A percentile compares a stretch with the other conserved stretches of the same genome.
Evolutionary conservation across 2,113 vertebrate genomes (phyloP).

Genomic region (Physeter macrocephalus): DNA sequence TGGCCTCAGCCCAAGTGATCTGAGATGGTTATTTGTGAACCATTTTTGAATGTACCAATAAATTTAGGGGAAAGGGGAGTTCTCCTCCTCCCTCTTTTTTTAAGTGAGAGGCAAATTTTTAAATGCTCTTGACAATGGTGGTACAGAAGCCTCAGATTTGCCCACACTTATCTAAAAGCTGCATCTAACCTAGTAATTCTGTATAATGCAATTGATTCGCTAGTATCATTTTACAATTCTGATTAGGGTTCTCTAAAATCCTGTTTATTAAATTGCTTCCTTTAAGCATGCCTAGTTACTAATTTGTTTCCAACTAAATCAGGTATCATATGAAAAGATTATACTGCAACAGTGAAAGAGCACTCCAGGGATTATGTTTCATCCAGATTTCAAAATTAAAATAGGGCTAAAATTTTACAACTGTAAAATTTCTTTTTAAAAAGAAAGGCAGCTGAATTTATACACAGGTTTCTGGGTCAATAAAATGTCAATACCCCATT

Average conservation of each 20-base stretch:
- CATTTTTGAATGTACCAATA: slow-evolving; percentile 8
- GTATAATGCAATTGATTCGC: slow-evolving; percentile 70
- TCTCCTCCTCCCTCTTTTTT: not conserved
- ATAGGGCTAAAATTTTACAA: slow-evolving; percentile 55
- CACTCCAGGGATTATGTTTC: slow-evolving; percentile 71
- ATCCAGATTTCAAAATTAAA: slow-evolving; percentile 74
- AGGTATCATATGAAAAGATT: slow-evolving; percentile 78
- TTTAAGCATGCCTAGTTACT: slow-evolving; percentile 78
- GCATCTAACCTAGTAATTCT: slow-evolving; percentile 49
- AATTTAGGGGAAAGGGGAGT: not conserved
- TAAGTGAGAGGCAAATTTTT: slow-evolving; percentile 18
- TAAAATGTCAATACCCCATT: not conserved
- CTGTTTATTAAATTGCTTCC: slow-evolving; percentile 83
- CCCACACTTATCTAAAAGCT: slow-evolving; percentile 28
- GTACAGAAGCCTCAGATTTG: slow-evolving; percentile 50
- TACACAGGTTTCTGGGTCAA: not conserved
- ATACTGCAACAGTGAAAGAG: slow-evolving; percentile 59
- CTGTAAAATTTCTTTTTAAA: slow-evolving; percentile 61
- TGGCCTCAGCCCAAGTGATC: not conserved
- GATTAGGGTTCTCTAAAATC: slow-evolving; percentile 79
- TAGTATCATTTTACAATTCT: slow-evolving; percentile 77
- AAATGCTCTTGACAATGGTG: slow-evolving; percentile 47
- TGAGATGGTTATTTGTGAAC: slow-evolving; percentile 31
- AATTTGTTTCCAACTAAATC: slow-evolving; percentile 82
- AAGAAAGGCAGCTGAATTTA: not conserved